Evolutionary conservation across 1,140 invertebrate genomes (phyloP).

Genomic region (Scaptomyza pallida): DNA sequence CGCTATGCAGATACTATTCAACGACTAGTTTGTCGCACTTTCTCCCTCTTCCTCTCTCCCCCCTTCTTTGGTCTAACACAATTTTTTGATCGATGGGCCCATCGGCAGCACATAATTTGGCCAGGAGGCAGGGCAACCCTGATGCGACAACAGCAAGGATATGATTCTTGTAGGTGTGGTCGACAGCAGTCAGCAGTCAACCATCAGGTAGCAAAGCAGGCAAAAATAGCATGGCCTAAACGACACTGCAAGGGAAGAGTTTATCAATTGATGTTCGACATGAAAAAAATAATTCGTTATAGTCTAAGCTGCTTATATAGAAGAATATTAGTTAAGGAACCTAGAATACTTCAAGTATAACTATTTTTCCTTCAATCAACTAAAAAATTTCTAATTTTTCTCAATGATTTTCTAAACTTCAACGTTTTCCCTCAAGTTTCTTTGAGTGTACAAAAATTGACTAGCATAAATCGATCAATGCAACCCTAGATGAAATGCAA

Average conservation of each 20-base stretch:
- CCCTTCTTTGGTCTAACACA: neutral
- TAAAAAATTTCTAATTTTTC: neutral
- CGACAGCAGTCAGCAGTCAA: neutral
- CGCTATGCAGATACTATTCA: no score
- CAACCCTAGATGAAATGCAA: neutral
- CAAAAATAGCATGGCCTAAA: neutral
- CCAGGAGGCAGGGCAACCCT: slow-evolving; percentile 24
- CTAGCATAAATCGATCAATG: slow-evolving; percentile 53
- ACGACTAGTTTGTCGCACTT: no score
- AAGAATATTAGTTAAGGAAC: no score
- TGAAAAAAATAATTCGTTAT: no score
- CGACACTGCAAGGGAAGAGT: neutral
- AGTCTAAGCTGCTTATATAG: no score
- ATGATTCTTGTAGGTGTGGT: slow-evolving; percentile 18
- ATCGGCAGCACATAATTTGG: slow-evolving; percentile 56
- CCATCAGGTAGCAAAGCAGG: slow-evolving; percentile 36
- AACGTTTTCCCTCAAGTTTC: neutral
- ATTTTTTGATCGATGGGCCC: slow-evolving; percentile 21
- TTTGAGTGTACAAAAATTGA: slow-evolving; percentile 12
- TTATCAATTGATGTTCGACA: no score
- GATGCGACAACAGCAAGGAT: slow-evolving; percentile 5
- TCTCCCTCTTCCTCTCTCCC: no score
- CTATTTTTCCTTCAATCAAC: neutral
- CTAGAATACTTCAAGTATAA: no score
- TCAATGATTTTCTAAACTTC: no score